Base-by-base conservation (phyloP, 2,113 vertebrate genomes). In the Clupea harengus region DNA sequence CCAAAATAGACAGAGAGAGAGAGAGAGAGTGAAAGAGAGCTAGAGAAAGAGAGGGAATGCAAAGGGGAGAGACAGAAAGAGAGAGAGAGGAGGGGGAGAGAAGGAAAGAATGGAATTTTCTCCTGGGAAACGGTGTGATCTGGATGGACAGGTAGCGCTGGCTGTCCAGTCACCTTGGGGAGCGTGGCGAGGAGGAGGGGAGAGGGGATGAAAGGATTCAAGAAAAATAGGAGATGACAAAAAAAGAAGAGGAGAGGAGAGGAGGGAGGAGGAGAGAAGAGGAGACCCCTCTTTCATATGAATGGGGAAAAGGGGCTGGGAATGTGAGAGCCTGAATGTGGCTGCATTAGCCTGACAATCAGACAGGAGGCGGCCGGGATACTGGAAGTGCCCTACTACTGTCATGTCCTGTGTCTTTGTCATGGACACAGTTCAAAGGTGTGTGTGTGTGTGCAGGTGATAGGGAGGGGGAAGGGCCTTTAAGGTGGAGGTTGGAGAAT, bases 1-100 rank as follows among this genome's bases (percentile, higher is more conserved):
- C 94, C 92, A 95, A 95, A 95, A 95, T 95, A 95, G 94, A 94
- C 92, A 92, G 92, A 93, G 92, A 90, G 92, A 93, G 93, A 93
- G 91, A 91, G 91, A 93, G 93, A 90, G 88, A 90, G 87, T 54
- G 80, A 54, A 20, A n/a, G 57, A 64, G 22, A 75, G 64, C n/a
- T n/a, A 82, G 82, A 84, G 75, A 57, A 81, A 81, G 64, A 49
- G 0, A 28, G 82, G 18, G 60, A 81, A 81, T 0, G 20, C 7
- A 64, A 25, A 25, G 20, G 60, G 9, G 60, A 25, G n/a, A 64
- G 5, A 64, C 6, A 64, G 22, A 64, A 6, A 25, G 60, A n/a
- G 22, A 25, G 60, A n/a, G 20, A 47, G 57, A n/a, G 18, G 25
- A 72, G 39, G 39, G 39, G 39, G 39, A 39, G 39, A 39, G 39